A percentile compares a stretch with the other conserved stretches of the same genome.
Evolutionary conservation across 2,797 vertebrate species (phyloP).

Genomic region (Manis pentadactyla): DNA sequence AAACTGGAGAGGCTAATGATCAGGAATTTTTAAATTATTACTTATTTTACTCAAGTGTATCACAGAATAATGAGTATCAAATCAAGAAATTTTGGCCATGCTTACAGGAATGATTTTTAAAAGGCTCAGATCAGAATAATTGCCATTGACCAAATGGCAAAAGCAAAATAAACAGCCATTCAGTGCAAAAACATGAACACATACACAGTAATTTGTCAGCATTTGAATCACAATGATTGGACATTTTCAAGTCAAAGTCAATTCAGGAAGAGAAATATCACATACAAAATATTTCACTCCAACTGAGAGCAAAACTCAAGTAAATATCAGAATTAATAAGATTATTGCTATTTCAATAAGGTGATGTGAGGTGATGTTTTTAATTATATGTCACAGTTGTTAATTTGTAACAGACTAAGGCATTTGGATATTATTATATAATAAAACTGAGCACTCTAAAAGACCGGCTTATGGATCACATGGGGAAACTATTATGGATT

Average conservation of each 20-base stretch:
- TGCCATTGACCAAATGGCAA: neutral
- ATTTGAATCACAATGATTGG: neutral
- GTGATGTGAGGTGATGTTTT: neutral
- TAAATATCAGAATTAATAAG: neutral
- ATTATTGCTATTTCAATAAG: slow-evolving; percentile 7
- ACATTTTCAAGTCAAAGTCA: neutral
- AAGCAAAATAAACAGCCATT: neutral
- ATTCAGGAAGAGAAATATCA: neutral
- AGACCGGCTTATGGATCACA: neutral
- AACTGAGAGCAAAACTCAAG: neutral
- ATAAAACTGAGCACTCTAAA: neutral
- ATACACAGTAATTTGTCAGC: neutral
- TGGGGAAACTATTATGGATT: neutral
- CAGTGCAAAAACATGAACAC: neutral
- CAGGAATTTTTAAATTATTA: neutral
- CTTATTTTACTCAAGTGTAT: neutral
- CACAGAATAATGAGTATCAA: neutral
- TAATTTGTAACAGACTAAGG: neutral
- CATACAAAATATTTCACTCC: neutral
- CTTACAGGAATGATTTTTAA: neutral
- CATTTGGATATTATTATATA: slow-evolving; percentile 18
- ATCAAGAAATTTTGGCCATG: neutral
- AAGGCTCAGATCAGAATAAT: neutral
- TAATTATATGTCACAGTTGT: neutral
- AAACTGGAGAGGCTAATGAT: neutral